Evolutionary conservation across 2,797 vertebrate genomes (phyloP), one percentile per base, ranked within the genome.

Genomic region (Muscicapa comitata): DNA sequence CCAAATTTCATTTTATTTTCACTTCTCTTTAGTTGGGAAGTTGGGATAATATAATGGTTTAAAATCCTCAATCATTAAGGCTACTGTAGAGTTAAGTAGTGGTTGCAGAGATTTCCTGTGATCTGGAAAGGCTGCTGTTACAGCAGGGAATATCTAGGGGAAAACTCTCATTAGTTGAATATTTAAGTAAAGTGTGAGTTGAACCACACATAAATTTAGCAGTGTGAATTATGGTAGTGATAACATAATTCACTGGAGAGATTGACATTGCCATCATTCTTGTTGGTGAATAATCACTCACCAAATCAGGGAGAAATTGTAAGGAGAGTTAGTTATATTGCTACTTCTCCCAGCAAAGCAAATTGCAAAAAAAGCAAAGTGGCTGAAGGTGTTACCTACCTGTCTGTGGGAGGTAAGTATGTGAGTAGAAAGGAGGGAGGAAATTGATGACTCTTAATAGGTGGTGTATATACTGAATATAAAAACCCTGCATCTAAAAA

Each of bases 131-230:
- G 25, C 19, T 81, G n/a, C 38, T 53, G 19, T 37, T 90, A 47
- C 50, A 82, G 31, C 18, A 79, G 91, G 33, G 25, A 57, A 16
- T 51, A 85, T 65, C 2, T 4, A 40, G 63, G 40, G 62, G 50
- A 79, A 95, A 88, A 31, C 13, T 67, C 81, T 84, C 61, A 85
- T 93, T 94, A 93, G 42, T 0, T 84, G 62, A 91, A 92, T 92
- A 40, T 33, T 91, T 82, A 77, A 90, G 67, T 76, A 85, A 97
- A 65, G 51, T 15, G 43, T 82, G 84, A 95, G 70, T 83, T 78
- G 68, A 95, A 73, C 72, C 83, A 90, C 37, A 19, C 42, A 11
- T 42, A 31, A 84, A 72, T 93, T 80, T 66, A 85, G 38, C 74
- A 40, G 42, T 23, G 33, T 80, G 55, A 95, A 68, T 65, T 80